Conservation (phyloP, 2,797 vertebrate genomes). For the Argentina silus region DNA sequence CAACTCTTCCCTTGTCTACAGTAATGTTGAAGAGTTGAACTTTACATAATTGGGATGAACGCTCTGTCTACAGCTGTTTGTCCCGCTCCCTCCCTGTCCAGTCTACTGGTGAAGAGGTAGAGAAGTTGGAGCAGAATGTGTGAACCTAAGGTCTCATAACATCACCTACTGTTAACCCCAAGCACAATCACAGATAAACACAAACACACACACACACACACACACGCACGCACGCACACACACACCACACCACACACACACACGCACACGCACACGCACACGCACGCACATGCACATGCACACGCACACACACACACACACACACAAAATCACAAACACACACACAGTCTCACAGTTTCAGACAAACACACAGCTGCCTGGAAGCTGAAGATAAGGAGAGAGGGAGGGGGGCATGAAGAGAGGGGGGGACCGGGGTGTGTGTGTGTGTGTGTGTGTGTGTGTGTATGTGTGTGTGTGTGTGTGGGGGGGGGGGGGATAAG, state of each 20-base stretch:
- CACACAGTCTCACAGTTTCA: conserved; percentile 25
- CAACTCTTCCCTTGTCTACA: not conserved
- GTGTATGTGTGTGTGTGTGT: conserved; percentile 51
- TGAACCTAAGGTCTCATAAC: no score
- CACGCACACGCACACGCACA: conserved; percentile 17
- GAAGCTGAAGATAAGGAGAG: conserved; percentile 74
- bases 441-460: conserved; percentile 16
- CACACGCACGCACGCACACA: conserved; percentile 14
- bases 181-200: not conserved
- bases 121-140: no score
- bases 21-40: no score
- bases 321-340: conserved; percentile 27
- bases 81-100: no score
- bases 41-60: no score
- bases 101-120: no score
- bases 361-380: conserved; percentile 74
- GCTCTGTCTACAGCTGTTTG: no score
- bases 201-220: not conserved
- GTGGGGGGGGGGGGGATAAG: conserved; percentile 25
- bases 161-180: no score
- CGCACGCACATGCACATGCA: conserved; percentile 6
- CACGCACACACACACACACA: conserved; percentile 21
- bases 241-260: conserved; percentile 12
- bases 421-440: conserved; percentile 10
- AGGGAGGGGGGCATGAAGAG: conserved; percentile 35